Percentiles rank a stretch among this genome's conserved stretches.
Evolutionary conservation across 2,888 invertebrate species (phyloP).

Genomic region (Leucophora obtusa): DNA sequence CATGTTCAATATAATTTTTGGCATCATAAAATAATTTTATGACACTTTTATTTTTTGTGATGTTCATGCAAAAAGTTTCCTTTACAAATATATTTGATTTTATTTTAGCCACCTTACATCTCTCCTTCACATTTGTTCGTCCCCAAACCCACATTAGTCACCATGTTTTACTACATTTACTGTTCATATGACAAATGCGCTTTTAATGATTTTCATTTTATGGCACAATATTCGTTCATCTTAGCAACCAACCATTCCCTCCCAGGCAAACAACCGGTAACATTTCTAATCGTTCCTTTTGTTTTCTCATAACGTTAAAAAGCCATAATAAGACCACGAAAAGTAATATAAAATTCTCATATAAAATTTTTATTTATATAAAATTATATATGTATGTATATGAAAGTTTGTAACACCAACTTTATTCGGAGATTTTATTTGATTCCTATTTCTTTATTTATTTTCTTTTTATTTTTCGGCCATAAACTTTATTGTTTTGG

Average conservation of each 20-base stretch:
- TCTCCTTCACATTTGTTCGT: not conserved
- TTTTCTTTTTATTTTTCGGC: conserved; percentile 38
- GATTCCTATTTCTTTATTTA: conserved; percentile 51
- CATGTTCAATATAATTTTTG: conserved; percentile 33
- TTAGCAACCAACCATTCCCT: conserved; percentile 11
- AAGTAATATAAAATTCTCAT: conserved; percentile 49
- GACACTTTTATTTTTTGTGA: conserved; percentile 45
- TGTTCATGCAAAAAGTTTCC: conserved; percentile 14
- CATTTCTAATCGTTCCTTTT: conserved; percentile 51
- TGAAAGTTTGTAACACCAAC: conserved; percentile 7
- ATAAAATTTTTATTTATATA: conserved; percentile 15
- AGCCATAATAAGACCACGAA: conserved; percentile 49
- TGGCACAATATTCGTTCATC: conserved; percentile 11
- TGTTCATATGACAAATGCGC: conserved; percentile 49
- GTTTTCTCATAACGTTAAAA: conserved; percentile 53
- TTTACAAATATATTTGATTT: conserved; percentile 20
- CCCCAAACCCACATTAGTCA: conserved; percentile 3
- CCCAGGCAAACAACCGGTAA: conserved; percentile 30
- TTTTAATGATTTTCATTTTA: conserved; percentile 53
- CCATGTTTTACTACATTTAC: conserved; percentile 28
- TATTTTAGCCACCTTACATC: conserved; percentile 36
- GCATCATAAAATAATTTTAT: conserved; percentile 50
- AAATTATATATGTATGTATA: not conserved
- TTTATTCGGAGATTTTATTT: conserved; percentile 46
- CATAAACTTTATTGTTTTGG: conserved; percentile 56